Evolutionary conservation across 2,113 vertebrate species (phyloP), one percentile per base, ranked within the genome.

Genomic region (Dasypus novemcinctus): DNA sequence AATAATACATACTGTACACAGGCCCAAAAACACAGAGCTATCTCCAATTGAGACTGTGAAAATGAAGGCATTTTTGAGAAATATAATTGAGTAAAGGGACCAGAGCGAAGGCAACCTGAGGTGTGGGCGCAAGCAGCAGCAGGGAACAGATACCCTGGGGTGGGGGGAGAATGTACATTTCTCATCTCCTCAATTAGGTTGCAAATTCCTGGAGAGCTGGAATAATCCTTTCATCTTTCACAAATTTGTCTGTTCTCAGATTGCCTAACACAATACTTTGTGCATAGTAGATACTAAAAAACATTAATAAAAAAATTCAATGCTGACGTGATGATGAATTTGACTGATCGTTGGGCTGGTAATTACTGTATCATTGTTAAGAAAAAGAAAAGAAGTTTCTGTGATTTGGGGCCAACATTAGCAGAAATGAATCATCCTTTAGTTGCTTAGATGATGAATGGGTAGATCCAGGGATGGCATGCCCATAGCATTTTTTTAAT

Each of bases 1-100:
- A 98, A 97, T 98, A 98, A 98, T 91, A 66, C 91, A 97, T 97
- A 90, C 36, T 92, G 76, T 96, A 92, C 94, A 96, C 64, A 93
- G 84, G 23, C 90, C 78, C 31, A 1, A 81, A 96, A 91, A 93
- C 85, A 80, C 25, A 96, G 79, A 43, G 89, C n/a, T 81, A 9
- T 89, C 93, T 96, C 91, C 76, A 95, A 75, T 90, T 54, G 89
- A 92, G 95, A 93, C 38, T 43, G 0, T 25, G 96, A 93, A 82
- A 38, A 92, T 96, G 1, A 4, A 1, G 9, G 82, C 21, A 14
- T 79, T 0, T 78, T 20, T 18, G 64, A 96, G 69, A 21, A 92
- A 84, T 33, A 7, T 17, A 59, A 85, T 2, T 27, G 41, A 4
- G 12, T 31, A 4, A 61, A 2, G 71, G 78, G 54, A 79, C 25